These are phyloP conservation scores for Rugalucina vietnamica DNA, from an alignment of 2,888 invertebrate genomes.

Conservation along the genomic window DNA sequence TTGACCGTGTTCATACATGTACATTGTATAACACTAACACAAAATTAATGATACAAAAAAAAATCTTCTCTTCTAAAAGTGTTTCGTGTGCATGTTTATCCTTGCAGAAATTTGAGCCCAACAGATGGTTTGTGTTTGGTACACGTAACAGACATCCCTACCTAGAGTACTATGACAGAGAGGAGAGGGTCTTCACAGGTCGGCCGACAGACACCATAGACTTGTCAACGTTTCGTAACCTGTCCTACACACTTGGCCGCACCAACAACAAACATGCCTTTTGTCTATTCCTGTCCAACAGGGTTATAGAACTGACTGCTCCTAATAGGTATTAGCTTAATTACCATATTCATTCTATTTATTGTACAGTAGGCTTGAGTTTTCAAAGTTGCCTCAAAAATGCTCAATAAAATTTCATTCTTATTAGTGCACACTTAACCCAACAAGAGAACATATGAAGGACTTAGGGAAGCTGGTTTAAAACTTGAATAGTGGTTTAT, in stretches of 20 bases:
- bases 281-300: slow-evolving; percentile 72
- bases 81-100: too few relatives aligned
- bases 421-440: too few relatives aligned
- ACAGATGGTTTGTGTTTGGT: slow-evolving; percentile 79
- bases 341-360: neutral
- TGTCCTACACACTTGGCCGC: slow-evolving; percentile 68
- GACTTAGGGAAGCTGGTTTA: too few relatives aligned
- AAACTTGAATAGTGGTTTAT: too few relatives aligned
- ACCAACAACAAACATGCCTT: slow-evolving; percentile 70
- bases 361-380: neutral
- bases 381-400: too few relatives aligned
- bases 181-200: slow-evolving; percentile 70
- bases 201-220: slow-evolving; percentile 70
- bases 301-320: slow-evolving; percentile 74
- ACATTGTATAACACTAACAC: too few relatives aligned
- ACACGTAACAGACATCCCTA: slow-evolving; percentile 69
- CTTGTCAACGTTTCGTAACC: slow-evolving; percentile 66
- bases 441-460: too few relatives aligned
- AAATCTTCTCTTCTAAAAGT: too few relatives aligned
- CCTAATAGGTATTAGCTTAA: slow-evolving; percentile 67
- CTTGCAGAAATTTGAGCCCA: slow-evolving; percentile 75
- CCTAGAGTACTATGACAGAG: slow-evolving; percentile 78
- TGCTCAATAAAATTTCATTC: too few relatives aligned
- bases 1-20: too few relatives aligned
- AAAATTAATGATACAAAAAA: too few relatives aligned